Evolutionary conservation across 2,888 invertebrate species (phyloP).

Genomic region (Deilephila porcellus): DNA sequence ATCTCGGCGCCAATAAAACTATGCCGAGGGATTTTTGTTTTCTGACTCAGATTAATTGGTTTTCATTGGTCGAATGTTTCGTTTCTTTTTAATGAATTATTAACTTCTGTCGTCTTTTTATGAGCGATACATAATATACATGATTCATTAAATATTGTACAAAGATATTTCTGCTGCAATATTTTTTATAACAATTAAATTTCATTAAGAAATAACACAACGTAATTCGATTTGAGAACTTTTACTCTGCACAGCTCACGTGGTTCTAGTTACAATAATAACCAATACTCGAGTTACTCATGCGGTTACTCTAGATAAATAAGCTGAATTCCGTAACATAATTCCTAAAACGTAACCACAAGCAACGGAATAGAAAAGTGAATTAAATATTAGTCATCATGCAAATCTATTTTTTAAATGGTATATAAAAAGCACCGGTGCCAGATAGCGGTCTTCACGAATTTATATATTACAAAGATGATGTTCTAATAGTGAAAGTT

Average conservation of each 20-base stretch:
- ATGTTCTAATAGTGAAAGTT: conserved; percentile 45
- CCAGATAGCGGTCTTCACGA: conserved; percentile 16
- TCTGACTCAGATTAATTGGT: conserved; percentile 68
- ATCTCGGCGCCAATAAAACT: conserved; percentile 68
- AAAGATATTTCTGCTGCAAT: not conserved
- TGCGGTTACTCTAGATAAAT: not conserved
- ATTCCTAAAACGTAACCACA: conserved; percentile 9
- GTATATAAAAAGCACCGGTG: conserved; percentile 5
- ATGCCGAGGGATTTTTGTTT: conserved; percentile 59
- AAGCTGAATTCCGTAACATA: not conserved
- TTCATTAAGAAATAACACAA: too few relatives aligned
- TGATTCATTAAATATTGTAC: not conserved
- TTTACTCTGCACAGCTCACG: not conserved
- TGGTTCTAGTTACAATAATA: too few relatives aligned
- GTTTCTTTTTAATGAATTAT: not conserved
- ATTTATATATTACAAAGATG: conserved; percentile 32
- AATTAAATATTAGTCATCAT: conserved; percentile 21
- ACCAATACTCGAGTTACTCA: too few relatives aligned
- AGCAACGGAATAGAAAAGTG: conserved; percentile 38
- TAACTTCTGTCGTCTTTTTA: not conserved
- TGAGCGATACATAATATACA: not conserved
- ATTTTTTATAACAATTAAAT: too few relatives aligned
- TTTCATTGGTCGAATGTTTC: conserved; percentile 60
- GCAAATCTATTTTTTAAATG: conserved; percentile 20
- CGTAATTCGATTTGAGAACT: not conserved